These are phyloP conservation scores for Chamaedrilus cognettii DNA, from an alignment of 2,888 invertebrate species.

Conservation along the genomic window DNA sequence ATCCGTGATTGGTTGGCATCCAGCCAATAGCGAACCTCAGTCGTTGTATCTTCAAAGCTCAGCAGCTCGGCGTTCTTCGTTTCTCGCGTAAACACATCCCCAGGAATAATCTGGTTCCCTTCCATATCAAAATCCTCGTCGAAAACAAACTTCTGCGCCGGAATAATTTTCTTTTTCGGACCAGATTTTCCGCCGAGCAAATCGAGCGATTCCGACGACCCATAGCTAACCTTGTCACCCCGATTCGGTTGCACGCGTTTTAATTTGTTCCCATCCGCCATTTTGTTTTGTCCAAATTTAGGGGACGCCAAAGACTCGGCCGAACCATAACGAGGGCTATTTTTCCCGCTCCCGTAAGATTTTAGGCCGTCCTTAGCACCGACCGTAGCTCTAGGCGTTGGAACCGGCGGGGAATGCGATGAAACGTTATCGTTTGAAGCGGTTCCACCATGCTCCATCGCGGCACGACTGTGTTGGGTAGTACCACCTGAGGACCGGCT, in stretches of 20 bases:
- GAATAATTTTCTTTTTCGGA: constrained; percentile 6
- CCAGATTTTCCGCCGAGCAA: neutral
- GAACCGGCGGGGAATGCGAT: neutral
- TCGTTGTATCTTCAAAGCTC: neutral
- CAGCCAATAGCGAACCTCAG: constrained; percentile 1
- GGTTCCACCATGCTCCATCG: no score
- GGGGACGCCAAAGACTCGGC: neutral
- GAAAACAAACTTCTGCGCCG: constrained; percentile 5
- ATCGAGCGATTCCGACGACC: neutral
- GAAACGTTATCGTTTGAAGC: no score
- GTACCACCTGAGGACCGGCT: no score
- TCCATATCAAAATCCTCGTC: neutral
- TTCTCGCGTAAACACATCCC: neutral
- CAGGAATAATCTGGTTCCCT: neutral
- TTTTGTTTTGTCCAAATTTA: no score
- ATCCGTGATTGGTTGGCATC: neutral
- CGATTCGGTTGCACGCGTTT: no score
- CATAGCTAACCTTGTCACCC: neutral
- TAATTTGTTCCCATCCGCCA: neutral
- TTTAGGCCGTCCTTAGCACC: neutral
- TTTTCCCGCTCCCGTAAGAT: neutral
- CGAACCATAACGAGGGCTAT: neutral
- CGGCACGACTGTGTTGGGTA: no score
- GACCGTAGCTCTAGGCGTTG: neutral
- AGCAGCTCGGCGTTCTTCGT: neutral